phyloP scores from a whole-genome alignment of 1,140 invertebrate species.

The Olivierus martensii region DNA sequence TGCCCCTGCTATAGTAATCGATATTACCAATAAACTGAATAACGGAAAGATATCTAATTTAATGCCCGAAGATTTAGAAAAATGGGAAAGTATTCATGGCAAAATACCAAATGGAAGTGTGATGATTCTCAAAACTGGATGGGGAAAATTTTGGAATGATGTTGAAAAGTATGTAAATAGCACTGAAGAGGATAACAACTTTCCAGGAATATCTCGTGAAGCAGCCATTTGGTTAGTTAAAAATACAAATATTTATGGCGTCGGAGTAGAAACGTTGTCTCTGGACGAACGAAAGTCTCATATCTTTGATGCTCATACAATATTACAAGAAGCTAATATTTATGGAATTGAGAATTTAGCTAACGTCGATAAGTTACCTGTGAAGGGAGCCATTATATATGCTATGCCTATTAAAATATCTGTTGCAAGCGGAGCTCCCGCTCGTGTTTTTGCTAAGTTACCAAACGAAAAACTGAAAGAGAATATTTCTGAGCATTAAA shows the following conservation, averaged over 20 bases:
- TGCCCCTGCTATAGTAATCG: background rate
- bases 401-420: conserved; percentile 21
- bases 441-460: conserved; percentile 14
- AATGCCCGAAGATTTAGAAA: background rate
- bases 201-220: background rate
- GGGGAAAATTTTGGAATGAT: background rate
- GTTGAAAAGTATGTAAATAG: background rate
- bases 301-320: conserved; percentile 2
- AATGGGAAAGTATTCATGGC: background rate
- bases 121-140: background rate
- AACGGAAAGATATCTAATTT: background rate
- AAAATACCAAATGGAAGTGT: background rate
- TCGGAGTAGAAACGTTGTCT: conserved; percentile 23
- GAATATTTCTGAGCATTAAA: too few species aligned
- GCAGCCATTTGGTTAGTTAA: conserved; percentile 37
- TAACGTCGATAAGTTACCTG: conserved; percentile 16
- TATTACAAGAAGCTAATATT: conserved; percentile 9
- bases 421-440: conserved; percentile 19
- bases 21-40: background rate
- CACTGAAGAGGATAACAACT: background rate
- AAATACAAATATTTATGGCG: conserved; percentile 40
- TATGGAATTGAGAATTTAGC: conserved; percentile 20
- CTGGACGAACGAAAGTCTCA: background rate
- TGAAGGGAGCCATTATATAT: conserved; percentile 15
- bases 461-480: too few species aligned